Evolutionary conservation across 2,797 vertebrate species (phyloP), one percentile per base, ranked within the genome.

Genomic region (Platyrinchus mystaceus): DNA sequence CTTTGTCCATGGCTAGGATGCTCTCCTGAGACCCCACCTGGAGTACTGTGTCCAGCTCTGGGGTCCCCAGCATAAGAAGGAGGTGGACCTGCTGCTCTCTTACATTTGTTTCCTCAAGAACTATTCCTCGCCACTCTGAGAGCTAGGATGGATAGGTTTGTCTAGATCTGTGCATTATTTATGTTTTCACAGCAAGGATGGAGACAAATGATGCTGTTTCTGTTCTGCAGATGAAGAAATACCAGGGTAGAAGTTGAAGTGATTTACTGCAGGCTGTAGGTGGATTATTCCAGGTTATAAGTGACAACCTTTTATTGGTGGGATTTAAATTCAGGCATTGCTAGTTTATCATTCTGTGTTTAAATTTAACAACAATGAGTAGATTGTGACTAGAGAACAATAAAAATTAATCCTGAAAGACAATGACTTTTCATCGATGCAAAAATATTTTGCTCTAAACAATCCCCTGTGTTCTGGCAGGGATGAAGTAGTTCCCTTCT

Each of bases 401-500:
- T 36, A n/a, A 88, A 95, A 80, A 84, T 82, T 96, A 96, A 96
- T 93, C 76, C 62, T 78, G 81, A 89, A 94, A 93, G 90, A 96
- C 84, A 96, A 95, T 95, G 85, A 84, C 78, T 95, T 97, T 90
- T 89, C 90, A 94, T 93, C 60, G 58, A 11, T 75, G 44, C 79
- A 69, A 64, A 87, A 94, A 53, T 74, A 91, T 58, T 84, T 79
- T 91, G 93, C 56, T 88, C 67, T 84, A 71, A 94, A 96, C 93
- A 95, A 95, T 96, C 39, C 32, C 47, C 39, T 88, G 52, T 89
- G 69, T 89, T 80, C 70, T 75, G 41, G 26, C 73, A 71, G 70
- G 15, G 30, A 71, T 92, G 88, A 87, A 93, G 76, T 43, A 30
- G 70, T 83, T 87, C 66, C 71, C 53, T 84, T 91, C 63, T 84